Evolutionary conservation across 2,113 vertebrate genomes (phyloP).

Genomic region (Ailuropoda melanoleuca): DNA sequence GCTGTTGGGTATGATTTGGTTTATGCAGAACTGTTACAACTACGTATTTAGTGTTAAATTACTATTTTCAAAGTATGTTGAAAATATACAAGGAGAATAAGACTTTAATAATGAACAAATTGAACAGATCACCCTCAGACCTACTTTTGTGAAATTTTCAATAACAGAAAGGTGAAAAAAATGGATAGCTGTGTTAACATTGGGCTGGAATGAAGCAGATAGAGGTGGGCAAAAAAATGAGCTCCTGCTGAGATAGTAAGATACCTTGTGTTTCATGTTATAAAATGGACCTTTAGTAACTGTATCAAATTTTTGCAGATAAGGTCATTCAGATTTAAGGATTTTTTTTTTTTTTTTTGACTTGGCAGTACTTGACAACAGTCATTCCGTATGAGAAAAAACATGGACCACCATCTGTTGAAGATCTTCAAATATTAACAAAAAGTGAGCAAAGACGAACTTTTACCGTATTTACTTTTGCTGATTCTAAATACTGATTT

Average conservation of each 20-base stretch:
- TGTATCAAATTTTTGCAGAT: neutral
- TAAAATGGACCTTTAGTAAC: neutral
- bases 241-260: neutral
- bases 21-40: neutral
- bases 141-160: neutral
- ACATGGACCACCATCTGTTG: constrained; percentile 91
- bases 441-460: constrained; percentile 91
- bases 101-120: constrained; percentile 24
- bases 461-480: neutral
- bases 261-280: neutral
- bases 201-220: neutral
- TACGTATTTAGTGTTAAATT: constrained; percentile 23
- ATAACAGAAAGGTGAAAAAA: neutral
- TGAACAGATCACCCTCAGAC: neutral
- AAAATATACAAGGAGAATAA: neutral
- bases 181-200: neutral
- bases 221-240: neutral
- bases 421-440: constrained; percentile 97
- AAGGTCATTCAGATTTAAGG: constrained; percentile 12
- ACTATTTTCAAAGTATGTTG: neutral
- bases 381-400: constrained; percentile 99
- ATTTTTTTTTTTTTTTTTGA: constrained; percentile 3
- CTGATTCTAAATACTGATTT: neutral
- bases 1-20: neutral
- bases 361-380: constrained; percentile 95